Base-by-base conservation (phyloP, 2,113 vertebrate species). In the Emydura subglobosa region DNA sequence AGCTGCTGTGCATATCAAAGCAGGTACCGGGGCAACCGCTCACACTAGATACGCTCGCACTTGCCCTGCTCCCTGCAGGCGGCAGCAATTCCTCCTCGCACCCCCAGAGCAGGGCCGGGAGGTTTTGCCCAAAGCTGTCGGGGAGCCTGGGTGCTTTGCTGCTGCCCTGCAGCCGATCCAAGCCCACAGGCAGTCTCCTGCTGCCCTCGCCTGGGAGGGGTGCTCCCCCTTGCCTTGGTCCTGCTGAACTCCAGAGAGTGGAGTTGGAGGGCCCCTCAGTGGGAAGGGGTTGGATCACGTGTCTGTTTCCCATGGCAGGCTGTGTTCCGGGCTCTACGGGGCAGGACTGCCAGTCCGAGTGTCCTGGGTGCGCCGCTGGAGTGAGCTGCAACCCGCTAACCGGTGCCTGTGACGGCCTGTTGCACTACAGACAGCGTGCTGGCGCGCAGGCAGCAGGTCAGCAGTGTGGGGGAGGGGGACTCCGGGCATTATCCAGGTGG, bases 301-400 rank as follows among this genome's bases (percentile, higher is more conserved):
- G 39, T 78, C 39, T 27, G 11, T 78, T 42, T 59, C 44, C 50
- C 21, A 19, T 24, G 12, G n/a, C 85, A 21, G 47, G 82, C 5
- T 94, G 93, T 79, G 83, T 42, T 54, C 80, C 86, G 1, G 93
- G 93, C 47, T 88, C 53, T 25, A 81, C 82, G 7, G 93, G 93
- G 29, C n/a, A 53, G 25, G 93, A 91, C 31, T 94, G 93, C 31
- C 93, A 94, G 25, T 61, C 82, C 0, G 39, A 42, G 85, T 91
- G 89, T 17, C 89, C 76, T n/a, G 89, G 4, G 3, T 94, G 93
- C 29, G 29, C 76, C 3, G 29, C 81, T 47, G 57, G 89, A 19
- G 16, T 88, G 53, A 85, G 55, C 50, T 94, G 89, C 86, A 94
- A 91, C 61, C 89, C 86, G 0, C 74, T 76, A 31, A 91, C 82